Evolutionary conservation across 2,888 invertebrate genomes (phyloP).

Genomic region (Agrotis clavis): DNA sequence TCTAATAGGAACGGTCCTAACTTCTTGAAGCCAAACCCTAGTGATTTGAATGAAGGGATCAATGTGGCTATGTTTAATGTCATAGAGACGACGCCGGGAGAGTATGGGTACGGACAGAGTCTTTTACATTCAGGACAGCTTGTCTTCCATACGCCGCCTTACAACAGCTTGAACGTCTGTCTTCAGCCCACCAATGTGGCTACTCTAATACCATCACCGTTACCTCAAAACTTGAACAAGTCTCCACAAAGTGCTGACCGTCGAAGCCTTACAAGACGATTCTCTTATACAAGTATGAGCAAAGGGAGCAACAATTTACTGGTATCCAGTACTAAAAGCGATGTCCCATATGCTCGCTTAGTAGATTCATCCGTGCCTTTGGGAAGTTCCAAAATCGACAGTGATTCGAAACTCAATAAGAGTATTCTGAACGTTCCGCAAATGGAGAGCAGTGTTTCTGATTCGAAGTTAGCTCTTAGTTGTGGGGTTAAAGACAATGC

Average conservation of each 20-base stretch:
- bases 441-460: slow-evolving; percentile 95
- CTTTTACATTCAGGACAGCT: slow-evolving; percentile 96
- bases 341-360: slow-evolving; percentile 95
- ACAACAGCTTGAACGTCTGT: slow-evolving; percentile 94
- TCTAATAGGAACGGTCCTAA: slow-evolving; percentile 96
- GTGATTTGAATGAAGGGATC: slow-evolving; percentile 95
- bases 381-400: slow-evolving; percentile 92
- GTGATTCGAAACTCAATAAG: slow-evolving; percentile 93
- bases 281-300: slow-evolving; percentile 87
- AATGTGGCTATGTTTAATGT: slow-evolving; percentile 95
- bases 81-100: slow-evolving; percentile 94
- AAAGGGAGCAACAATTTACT: slow-evolving; percentile 86
- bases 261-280: slow-evolving; percentile 85
- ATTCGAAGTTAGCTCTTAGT: slow-evolving; percentile 96
- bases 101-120: slow-evolving; percentile 98
- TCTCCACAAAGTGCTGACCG: slow-evolving; percentile 85
- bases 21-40: slow-evolving; percentile 96
- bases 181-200: slow-evolving; percentile 92
- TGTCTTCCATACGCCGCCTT: slow-evolving; percentile 97
- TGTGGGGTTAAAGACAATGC: slow-evolving; percentile 92
- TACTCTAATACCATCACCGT: slow-evolving; percentile 85
- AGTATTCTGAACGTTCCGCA: slow-evolving; percentile 90
- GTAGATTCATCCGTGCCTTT: slow-evolving; percentile 92
- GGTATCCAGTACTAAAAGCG: slow-evolving; percentile 89
- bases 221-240: slow-evolving; percentile 83